Evolutionary conservation across 2,113 vertebrate genomes (phyloP).

Genomic region (Pungitius pungitius): DNA sequence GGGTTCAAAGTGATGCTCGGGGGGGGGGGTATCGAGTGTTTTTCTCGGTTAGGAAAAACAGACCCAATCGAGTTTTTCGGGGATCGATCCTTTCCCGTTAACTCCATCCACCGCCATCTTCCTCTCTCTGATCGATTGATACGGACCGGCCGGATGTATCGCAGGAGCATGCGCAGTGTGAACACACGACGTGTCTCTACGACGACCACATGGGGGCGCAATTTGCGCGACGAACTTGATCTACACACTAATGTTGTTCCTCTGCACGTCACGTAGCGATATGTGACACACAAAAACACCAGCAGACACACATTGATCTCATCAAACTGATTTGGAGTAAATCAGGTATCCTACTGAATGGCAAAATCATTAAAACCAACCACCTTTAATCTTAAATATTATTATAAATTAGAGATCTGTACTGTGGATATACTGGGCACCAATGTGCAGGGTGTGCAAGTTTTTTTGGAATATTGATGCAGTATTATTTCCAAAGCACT

Average conservation of each 20-base stretch:
- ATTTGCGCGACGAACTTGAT: neutral
- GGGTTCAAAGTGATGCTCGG: neutral
- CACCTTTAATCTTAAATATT: neutral
- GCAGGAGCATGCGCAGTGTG: slow-evolving; percentile 58
- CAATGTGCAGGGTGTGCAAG: neutral
- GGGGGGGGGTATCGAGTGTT: slow-evolving; percentile 16
- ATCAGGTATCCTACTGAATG: neutral
- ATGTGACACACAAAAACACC: neutral
- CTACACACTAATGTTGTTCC: neutral
- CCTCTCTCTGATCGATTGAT: slow-evolving; percentile 87
- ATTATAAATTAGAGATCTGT: too few relatives aligned
- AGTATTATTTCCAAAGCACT: neutral
- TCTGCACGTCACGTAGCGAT: neutral
- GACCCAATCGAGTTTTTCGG: slow-evolving; percentile 83
- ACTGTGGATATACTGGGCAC: neutral
- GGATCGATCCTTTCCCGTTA: slow-evolving; percentile 77
- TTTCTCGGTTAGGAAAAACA: slow-evolving; percentile 36
- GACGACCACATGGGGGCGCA: slow-evolving; percentile 44
- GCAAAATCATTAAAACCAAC: neutral
- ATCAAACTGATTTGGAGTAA: neutral
- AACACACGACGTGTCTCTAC: neutral
- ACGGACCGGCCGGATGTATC: slow-evolving; percentile 73
- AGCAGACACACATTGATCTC: neutral
- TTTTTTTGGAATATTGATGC: neutral
- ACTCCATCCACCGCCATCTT: slow-evolving; percentile 80